Conservation (phyloP, 2,797 vertebrate genomes). For the Phalloptychus januarius region DNA sequence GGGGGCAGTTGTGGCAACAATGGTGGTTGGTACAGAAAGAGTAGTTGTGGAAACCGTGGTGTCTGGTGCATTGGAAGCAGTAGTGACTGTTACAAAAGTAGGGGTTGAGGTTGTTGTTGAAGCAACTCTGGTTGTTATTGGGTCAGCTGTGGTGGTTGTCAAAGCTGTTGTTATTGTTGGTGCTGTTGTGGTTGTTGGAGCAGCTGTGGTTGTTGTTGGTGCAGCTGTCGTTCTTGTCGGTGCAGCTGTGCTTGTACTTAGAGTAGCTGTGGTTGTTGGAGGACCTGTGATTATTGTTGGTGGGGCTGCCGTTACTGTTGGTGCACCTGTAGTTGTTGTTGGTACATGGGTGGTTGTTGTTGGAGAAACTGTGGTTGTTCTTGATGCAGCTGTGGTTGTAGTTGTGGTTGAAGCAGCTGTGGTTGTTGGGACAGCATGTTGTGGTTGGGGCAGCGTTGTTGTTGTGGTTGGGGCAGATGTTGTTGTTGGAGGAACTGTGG, state of each 20-base stretch:
- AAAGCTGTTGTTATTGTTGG: too few relatives aligned
- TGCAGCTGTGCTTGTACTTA: not conserved
- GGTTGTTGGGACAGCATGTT: too few relatives aligned
- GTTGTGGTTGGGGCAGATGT: too few relatives aligned
- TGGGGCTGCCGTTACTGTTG: not conserved
- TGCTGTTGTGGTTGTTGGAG: too few relatives aligned
- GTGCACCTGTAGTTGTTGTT: not conserved
- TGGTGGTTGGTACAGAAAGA: not conserved
- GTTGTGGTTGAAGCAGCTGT: too few relatives aligned
- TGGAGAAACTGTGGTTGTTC: not conserved
- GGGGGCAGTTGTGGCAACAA: not conserved
- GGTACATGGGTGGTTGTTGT: too few relatives aligned
- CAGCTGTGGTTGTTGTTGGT: too few relatives aligned
- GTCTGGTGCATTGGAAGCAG: not conserved
- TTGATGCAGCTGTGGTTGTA: not conserved
- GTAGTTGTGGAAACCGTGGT: not conserved
- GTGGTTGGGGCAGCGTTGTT: too few relatives aligned
- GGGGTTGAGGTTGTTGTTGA: not conserved
- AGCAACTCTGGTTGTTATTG: too few relatives aligned
- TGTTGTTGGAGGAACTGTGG: too few relatives aligned
- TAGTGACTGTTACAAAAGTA: not conserved
- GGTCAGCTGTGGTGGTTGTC: too few relatives aligned
- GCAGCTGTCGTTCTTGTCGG: not conserved
- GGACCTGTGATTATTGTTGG: not conserved
- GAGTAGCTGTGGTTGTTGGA: not conserved